Conservation (phyloP, 2,888 invertebrate genomes). For the Drosophila anomelani region DNA sequence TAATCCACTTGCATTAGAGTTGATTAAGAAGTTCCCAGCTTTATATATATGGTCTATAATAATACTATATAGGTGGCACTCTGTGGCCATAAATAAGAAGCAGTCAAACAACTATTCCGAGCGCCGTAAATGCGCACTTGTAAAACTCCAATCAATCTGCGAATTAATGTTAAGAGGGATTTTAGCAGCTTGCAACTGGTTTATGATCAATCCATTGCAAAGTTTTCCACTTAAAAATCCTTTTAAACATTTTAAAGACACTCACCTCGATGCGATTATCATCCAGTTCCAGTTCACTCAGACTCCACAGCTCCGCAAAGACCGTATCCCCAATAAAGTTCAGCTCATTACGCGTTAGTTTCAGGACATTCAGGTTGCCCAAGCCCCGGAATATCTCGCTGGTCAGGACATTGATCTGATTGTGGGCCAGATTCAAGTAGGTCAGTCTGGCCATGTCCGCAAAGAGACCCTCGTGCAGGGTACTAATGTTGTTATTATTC, state of each 20-base stretch:
- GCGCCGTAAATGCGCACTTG: conserved; percentile 22
- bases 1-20: conserved; percentile 47
- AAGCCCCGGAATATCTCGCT: conserved; percentile 92
- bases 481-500: conserved; percentile 93
- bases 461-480: conserved; percentile 93
- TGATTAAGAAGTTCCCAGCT: conserved; percentile 49
- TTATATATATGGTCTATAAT: conserved; percentile 1
- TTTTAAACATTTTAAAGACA: not conserved
- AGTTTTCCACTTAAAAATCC: not conserved
- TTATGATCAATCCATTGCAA: not conserved
- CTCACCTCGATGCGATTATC: conserved; percentile 88
- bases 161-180: conserved; percentile 20
- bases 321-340: conserved; percentile 92
- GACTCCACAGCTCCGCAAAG: conserved; percentile 91
- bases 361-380: conserved; percentile 89
- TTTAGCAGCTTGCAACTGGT: not conserved
- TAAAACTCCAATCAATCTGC: conserved; percentile 34
- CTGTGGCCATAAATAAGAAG: conserved; percentile 31
- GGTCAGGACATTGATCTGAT: conserved; percentile 90
- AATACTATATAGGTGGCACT: conserved; percentile 13
- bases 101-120: conserved; percentile 31
- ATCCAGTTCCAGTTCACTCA: conserved; percentile 89
- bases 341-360: conserved; percentile 90
- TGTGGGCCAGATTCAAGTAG: conserved; percentile 92
- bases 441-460: conserved; percentile 90